Conservation (phyloP, 2,888 invertebrate genomes). For the Plagiodera versicolora region DNA sequence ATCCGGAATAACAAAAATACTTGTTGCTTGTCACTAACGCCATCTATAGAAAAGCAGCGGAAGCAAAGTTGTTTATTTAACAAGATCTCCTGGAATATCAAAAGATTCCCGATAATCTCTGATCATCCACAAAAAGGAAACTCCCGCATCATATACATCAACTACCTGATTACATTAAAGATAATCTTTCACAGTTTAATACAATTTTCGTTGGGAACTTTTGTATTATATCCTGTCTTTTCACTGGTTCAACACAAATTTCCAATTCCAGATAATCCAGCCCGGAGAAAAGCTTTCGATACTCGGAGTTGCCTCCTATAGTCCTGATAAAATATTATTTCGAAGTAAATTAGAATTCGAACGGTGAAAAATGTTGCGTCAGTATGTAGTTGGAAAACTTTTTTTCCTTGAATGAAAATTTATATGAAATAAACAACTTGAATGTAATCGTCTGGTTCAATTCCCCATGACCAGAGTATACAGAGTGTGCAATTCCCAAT, state of each 20-base stretch:
- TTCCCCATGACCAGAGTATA: too few species aligned
- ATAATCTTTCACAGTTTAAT: not conserved
- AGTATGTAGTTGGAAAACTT: not conserved
- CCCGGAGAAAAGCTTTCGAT: not conserved
- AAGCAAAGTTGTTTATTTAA: too few species aligned
- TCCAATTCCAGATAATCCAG: not conserved
- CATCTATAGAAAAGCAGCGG: too few species aligned
- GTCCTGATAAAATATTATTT: slow-evolving; percentile 17
- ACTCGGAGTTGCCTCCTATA: not conserved
- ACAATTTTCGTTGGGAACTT: not conserved
- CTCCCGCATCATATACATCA: not conserved
- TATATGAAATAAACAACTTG: too few species aligned
- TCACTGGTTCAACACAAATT: not conserved
- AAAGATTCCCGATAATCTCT: too few species aligned
- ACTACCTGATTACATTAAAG: not conserved
- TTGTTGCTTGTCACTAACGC: too few species aligned
- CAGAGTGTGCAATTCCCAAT: too few species aligned
- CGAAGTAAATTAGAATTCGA: slow-evolving; percentile 16
- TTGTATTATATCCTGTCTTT: not conserved
- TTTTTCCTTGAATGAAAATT: too few species aligned
- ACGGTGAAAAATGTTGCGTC: slow-evolving; percentile 17
- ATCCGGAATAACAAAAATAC: too few species aligned
- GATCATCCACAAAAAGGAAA: not conserved
- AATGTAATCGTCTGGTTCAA: too few species aligned
- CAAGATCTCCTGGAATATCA: not conserved